Evolutionary conservation across 1,140 invertebrate species (phyloP).

Genomic region (Lamellibrachia luymesi): DNA sequence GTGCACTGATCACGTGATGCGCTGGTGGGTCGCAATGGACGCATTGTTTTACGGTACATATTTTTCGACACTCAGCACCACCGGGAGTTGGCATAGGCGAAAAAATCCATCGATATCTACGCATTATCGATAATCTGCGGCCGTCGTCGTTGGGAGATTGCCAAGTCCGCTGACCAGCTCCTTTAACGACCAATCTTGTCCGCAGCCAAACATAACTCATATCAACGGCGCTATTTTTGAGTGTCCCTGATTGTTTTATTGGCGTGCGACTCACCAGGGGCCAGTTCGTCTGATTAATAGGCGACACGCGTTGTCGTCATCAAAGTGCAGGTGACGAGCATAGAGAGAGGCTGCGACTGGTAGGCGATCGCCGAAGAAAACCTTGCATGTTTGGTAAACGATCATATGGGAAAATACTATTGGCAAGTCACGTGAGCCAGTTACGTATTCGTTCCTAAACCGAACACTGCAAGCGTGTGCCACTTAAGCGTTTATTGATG

Average conservation of each 20-base stretch:
- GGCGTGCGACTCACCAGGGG: too few species aligned
- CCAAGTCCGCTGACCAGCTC: neutral
- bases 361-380: neutral
- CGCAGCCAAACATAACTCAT: neutral
- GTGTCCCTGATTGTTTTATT: neutral
- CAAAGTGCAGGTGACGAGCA: neutral
- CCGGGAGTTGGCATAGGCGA: too few species aligned
- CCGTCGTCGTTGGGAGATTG: neutral
- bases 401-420: neutral
- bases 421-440: too few species aligned
- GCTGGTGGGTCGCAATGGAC: too few species aligned
- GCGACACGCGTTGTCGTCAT: neutral
- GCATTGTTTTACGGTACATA: too few species aligned
- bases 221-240: neutral
- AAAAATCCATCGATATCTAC: too few species aligned
- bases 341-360: neutral
- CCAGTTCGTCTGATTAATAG: neutral
- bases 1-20: too few species aligned
- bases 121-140: neutral
- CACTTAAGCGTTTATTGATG: too few species aligned
- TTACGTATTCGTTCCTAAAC: too few species aligned
- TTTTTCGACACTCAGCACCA: too few species aligned
- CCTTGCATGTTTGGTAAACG: neutral
- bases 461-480: too few species aligned
- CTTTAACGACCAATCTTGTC: neutral